Evolutionary conservation across 2,797 vertebrate genomes (phyloP).

Genomic region (Lates japonicus): DNA sequence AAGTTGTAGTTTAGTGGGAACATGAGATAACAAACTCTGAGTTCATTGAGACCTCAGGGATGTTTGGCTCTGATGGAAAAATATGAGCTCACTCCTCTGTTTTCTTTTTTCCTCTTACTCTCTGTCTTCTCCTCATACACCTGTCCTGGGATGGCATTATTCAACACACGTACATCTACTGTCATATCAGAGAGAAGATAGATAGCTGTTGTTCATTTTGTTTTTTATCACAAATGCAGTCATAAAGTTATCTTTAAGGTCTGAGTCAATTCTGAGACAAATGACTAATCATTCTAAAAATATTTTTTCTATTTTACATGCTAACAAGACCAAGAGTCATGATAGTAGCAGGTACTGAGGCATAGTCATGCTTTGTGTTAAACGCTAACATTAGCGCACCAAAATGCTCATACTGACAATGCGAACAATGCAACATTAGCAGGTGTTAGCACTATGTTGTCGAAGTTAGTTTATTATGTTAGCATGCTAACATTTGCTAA

Average conservation of each 20-base stretch:
- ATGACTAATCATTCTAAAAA: neutral
- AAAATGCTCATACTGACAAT: neutral
- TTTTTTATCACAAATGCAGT: neutral
- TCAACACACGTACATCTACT: neutral
- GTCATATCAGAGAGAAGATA: conserved; percentile 1
- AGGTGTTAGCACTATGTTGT: neutral
- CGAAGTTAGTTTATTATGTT: neutral
- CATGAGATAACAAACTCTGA: conserved; percentile 33
- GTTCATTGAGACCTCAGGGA: conserved; percentile 56
- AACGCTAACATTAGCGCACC: neutral
- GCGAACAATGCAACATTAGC: neutral
- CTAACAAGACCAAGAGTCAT: neutral
- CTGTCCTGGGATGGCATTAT: neutral
- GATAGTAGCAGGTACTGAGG: neutral
- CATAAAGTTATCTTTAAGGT: neutral
- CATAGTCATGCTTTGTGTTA: too few relatives aligned
- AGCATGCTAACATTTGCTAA: neutral
- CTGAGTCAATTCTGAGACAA: too few relatives aligned
- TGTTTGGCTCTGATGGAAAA: conserved; percentile 22
- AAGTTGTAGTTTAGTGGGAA: conserved; percentile 34
- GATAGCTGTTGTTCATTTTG: neutral
- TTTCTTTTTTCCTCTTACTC: neutral
- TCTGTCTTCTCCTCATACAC: conserved; percentile 1
- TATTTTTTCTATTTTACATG: too few relatives aligned
- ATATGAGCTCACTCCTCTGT: neutral